Percentiles rank a stretch among this genome's conserved stretches.
Conservation (phyloP, 2,888 invertebrate genomes). For the Rhagonycha fulva region DNA sequence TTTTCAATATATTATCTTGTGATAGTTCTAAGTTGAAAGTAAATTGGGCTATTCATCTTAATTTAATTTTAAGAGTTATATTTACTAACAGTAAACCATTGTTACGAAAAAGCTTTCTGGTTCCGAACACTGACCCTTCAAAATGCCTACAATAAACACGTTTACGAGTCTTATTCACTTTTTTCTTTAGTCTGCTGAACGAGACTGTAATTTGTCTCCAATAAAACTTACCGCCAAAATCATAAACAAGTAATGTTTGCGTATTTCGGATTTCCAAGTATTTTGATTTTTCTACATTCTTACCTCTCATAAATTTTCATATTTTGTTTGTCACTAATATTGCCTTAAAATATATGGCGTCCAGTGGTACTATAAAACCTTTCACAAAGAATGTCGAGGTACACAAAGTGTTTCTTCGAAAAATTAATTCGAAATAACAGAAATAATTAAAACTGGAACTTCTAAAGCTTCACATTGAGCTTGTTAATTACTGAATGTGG, state of each 20-base stretch:
- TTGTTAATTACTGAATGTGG: slow-evolving; percentile 42
- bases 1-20: too few species aligned
- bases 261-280: slow-evolving; percentile 15
- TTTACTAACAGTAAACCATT: background rate
- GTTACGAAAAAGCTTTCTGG: background rate
- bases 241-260: slow-evolving; percentile 17
- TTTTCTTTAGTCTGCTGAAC: slow-evolving; percentile 27
- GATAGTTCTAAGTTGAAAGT: background rate
- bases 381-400: slow-evolving; percentile 9
- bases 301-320: slow-evolving; percentile 26
- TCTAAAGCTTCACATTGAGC: slow-evolving; percentile 37
- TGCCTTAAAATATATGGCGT: slow-evolving; percentile 26
- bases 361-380: slow-evolving; percentile 14
- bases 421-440: slow-evolving; percentile 25
- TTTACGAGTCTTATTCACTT: slow-evolving; percentile 36
- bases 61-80: background rate
- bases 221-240: slow-evolving; percentile 31
- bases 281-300: slow-evolving; percentile 21
- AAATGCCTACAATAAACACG: slow-evolving; percentile 32
- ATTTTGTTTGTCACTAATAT: slow-evolving; percentile 19
- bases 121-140: slow-evolving; percentile 22
- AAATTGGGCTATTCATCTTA: background rate
- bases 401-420: background rate
- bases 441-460: slow-evolving; percentile 18
- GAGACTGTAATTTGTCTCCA: slow-evolving; percentile 29